Base-by-base conservation (phyloP, 2,797 vertebrate species). In the Danio choprae region DNA sequence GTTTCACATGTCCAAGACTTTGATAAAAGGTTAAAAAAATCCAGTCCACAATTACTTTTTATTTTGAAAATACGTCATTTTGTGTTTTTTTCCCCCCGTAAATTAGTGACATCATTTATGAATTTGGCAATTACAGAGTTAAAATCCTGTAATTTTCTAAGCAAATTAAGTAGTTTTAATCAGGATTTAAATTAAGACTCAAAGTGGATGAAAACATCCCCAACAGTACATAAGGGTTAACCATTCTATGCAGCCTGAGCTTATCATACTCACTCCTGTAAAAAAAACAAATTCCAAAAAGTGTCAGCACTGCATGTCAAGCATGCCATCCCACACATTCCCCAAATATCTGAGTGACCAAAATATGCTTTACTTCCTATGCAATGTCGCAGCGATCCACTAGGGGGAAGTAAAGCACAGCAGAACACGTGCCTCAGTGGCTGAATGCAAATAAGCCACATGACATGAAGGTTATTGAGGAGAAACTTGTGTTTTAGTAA, bases 401-500 rank as follows among this genome's bases (percentile, higher is more conserved):
- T 51, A 70, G 76, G 65, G 60, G 76, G 65, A 50, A 60, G 67
- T 70, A 29, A 70, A 69, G 36, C 20, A 59, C 36, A 78, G n/a
- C 43, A 70, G 13, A 51, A 48, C 8, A 20, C 9, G 22, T 44
- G n/a, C 29, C n/a, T 59, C 8, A 55, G 0, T 51, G 44, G 1
- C 12, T 59, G 4, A 15, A 70, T 60, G 36, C 8, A 59, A 70
- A 60, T 20, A 15, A 51, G 9, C n/a, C 64, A 60, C 44, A 7
- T 12, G 53, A 60, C 29, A 7, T 58, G n/a, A 58, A 58, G 22
- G 22, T 70, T 78, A 41, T 40, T 67, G 11, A 74, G 36, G 29
- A 59, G 50, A 80, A 79, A 29, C 53, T 62, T 50, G 76, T 60
- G 22, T 62, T 70, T 69, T 62, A 43, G 64, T 51, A 62, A 70